A percentile compares a stretch with the other conserved stretches of the same genome.
phyloP scores from a whole-genome alignment of 2,113 vertebrate genomes.

The Ovis canadensis region DNA sequence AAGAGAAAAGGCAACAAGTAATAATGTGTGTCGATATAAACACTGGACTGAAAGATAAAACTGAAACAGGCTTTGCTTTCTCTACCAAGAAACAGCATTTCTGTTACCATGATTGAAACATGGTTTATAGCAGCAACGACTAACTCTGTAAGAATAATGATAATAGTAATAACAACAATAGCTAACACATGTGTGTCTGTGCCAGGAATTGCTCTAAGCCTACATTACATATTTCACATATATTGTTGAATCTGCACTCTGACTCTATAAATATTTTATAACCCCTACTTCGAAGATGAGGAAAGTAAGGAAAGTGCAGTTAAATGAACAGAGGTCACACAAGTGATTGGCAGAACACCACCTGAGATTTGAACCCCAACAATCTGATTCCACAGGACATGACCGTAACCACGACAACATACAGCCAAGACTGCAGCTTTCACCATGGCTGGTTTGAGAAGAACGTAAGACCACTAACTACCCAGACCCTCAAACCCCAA shows the following conservation, averaged over 20 bases:
- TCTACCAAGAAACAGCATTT: slow-evolving; percentile 8
- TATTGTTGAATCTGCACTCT: not conserved
- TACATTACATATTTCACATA: not conserved
- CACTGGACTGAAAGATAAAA: not conserved
- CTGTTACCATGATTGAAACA: not conserved
- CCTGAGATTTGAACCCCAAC: not conserved
- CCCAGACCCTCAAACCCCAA: not conserved
- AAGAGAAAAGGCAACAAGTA: not conserved
- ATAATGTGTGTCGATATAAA: not conserved
- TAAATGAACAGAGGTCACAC: not conserved
- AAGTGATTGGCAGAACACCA: not conserved
- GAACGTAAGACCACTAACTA: not conserved
- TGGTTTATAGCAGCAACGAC: not conserved
- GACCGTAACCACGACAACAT: not conserved
- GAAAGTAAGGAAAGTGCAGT: not conserved
- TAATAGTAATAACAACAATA: not conserved
- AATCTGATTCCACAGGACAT: not conserved
- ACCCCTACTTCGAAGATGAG: not conserved
- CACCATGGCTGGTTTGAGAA: not conserved
- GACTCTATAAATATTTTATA: not conserved
- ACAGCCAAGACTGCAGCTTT: not conserved
- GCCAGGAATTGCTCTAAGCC: not conserved
- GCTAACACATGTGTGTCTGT: not conserved
- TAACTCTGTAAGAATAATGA: not conserved
- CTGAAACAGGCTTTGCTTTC: not conserved